Evolutionary conservation across 2,797 vertebrate species (phyloP).

Genomic region (Chaetophractus vellerosus): DNA sequence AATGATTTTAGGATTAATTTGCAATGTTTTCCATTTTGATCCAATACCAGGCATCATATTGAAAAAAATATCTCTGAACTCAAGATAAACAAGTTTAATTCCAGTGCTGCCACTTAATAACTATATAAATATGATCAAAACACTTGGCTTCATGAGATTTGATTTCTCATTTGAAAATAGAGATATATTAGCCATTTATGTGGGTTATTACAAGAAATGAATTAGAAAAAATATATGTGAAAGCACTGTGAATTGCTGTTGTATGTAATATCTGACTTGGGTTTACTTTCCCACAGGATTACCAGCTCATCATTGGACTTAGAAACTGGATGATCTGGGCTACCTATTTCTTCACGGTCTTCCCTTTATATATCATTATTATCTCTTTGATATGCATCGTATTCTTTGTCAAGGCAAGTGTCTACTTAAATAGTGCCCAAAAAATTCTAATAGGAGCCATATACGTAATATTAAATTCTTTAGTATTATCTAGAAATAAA

Average conservation of each 20-base stretch:
- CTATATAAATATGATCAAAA: neutral
- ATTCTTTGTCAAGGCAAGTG: slow-evolving; percentile 94
- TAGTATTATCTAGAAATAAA: slow-evolving; percentile 45
- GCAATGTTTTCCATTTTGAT: slow-evolving; percentile 57
- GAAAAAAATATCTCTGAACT: slow-evolving; percentile 19
- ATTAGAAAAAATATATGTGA: neutral
- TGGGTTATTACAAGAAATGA: neutral
- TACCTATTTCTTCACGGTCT: slow-evolving; percentile 97
- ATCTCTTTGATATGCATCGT: slow-evolving; percentile 95
- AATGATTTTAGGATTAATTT: slow-evolving; percentile 43
- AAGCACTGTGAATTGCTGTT: neutral
- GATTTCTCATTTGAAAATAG: slow-evolving; percentile 34
- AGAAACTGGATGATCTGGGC: slow-evolving; percentile 98
- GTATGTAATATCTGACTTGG: slow-evolving; percentile 50
- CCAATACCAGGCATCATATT: neutral
- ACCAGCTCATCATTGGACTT: slow-evolving; percentile 98
- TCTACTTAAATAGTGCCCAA: slow-evolving; percentile 10
- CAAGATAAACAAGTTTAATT: slow-evolving; percentile 21
- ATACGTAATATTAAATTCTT: slow-evolving; percentile 10
- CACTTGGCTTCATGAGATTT: slow-evolving; percentile 20
- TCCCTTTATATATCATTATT: slow-evolving; percentile 95
- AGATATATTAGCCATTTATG: slow-evolving; percentile 21
- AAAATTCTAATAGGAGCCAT: neutral
- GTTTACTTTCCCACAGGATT: slow-evolving; percentile 92
- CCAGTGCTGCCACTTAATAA: neutral